Base-by-base conservation (phyloP, 2,113 vertebrate species). In the Blennius ocellaris region DNA sequence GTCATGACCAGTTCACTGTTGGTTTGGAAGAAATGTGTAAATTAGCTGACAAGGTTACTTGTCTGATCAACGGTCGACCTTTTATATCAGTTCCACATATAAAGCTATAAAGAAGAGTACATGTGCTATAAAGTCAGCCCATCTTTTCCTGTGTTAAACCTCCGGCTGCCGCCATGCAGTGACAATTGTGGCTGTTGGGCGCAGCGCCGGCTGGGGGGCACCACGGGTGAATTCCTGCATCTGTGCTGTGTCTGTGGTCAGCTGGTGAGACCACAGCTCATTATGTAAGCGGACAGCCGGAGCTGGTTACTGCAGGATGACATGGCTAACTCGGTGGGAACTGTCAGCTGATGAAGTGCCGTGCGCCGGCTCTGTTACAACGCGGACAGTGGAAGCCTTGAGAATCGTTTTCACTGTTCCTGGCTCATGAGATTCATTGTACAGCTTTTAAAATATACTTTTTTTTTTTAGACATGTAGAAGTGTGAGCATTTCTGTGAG, bases 221-320 rank as follows among this genome's bases (percentile, higher is more conserved):
- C 7, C 51, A 0, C 47, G 76, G 81, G 69, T 73, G 72, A 73
- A 72, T 53, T 65, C 16, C 70, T 73, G 52, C 53, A 5, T 78
- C 63, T 75, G 51, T 68, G 61, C 11, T 72, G 60, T 63, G 53
- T 79, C 51, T 56, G 49, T 53, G 71, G 63, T 82, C 85, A 79
- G 88, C 74, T 83, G 77, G 17, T 76, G 11, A 9, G 69, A 39
- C 49, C 51, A 15, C 56, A 21, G 49, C 49, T 78, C 15, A 40
- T 81, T 86, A 75, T 69, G 41, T 45, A 83, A 81, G 51, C 30
- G 14, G 62, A 62, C 64, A 71, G 21, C 21, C 21, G 4, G 58
- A 11, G 55, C 76, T 43, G 44, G 44, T 48, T 38, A 44, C 65
- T 41, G 61, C 60, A 36, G 47, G 61, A 38, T 57, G 56, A 69